Base-by-base conservation (phyloP, 2,888 invertebrate genomes). In the Drosophila nigritarsus region DNA sequence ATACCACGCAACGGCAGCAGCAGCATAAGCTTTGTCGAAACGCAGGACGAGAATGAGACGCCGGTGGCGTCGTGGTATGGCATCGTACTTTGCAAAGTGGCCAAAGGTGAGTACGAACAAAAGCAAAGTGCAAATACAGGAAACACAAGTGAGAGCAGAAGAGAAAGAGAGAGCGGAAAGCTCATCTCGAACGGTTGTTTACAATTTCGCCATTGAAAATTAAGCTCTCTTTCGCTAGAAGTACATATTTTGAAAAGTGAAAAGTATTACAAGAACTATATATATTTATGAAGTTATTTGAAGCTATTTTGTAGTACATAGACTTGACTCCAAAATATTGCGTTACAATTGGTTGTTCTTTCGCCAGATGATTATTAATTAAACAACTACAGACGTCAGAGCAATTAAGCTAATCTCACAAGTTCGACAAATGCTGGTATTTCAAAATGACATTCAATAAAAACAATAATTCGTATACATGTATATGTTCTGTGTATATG, bases 41-140 rank as follows among this genome's bases (percentile, higher is more conserved):
- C 85, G 20, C 93, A 92, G 87, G 92, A 92, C 69, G 92, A 92
- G 70, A 92, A 92, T 71, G 91, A 92, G 80, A 91, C 91, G 63
- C 92, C 92, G 55, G 87, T 91, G 71, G 88, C 90, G 65, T 91
- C 92, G 65, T 93, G 95, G 94, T 96, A 95, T 93, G 96, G 96
- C 82, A 94, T 96, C 84, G 96, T 95, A 84, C 94, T 96, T 92
- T 96, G 96, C 94, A 95, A 95, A 92, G 94, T 95, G 92, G 95
- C 95, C 92, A 95, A 95, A 95, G 96, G 96, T 95, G 80, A 91
- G 91, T 83, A 62, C 56, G 24, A 45, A 55, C 15, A 13, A 56
- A 45, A 45, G 58, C 20, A 40, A 32, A 32, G 32, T 30, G 45
- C 20, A 56, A 29, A 38, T 55, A n/a, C 27, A 29, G 8, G 13